These are phyloP conservation scores for Peromyscus leucopus DNA, from an alignment of 2,113 vertebrate species.

Conservation along the genomic window DNA sequence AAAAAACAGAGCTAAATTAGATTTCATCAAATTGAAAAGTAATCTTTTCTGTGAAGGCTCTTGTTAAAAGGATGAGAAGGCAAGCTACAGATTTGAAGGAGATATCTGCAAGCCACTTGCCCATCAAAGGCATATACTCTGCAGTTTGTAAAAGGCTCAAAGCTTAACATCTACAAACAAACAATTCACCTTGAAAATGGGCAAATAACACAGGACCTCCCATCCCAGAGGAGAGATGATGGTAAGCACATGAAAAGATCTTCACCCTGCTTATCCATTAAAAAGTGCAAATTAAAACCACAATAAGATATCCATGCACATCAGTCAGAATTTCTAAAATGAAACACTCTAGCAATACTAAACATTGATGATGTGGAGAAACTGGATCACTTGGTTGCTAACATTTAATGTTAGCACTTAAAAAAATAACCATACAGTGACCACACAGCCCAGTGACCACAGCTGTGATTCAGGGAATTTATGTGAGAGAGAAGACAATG, in stretches of 20 bases:
- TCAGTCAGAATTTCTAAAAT: constrained; percentile 14
- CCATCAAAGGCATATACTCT: background rate
- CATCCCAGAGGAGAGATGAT: background rate
- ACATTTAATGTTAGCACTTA: background rate
- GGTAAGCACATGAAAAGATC: background rate
- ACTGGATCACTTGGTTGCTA: background rate
- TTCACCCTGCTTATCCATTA: constrained; percentile 27
- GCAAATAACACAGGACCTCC: background rate
- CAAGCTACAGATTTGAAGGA: background rate
- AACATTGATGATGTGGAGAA: background rate
- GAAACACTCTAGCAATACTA: background rate
- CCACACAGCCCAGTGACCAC: background rate
- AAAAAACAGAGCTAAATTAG: background rate
- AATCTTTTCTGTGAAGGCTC: background rate
- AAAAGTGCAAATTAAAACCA: constrained; percentile 5
- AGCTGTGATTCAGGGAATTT: background rate
- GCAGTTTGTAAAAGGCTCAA: background rate
- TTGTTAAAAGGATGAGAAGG: constrained; percentile 16
- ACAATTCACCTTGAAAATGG: background rate
- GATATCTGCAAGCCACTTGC: background rate
- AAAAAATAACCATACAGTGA: background rate
- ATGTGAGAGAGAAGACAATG: background rate
- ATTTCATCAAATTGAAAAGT: constrained; percentile 3
- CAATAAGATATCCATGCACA: background rate
- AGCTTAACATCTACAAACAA: constrained; percentile 2